These are phyloP conservation scores for Eupithecia abbreviata DNA, from an alignment of 2,888 invertebrate species.

Conservation along the genomic window DNA sequence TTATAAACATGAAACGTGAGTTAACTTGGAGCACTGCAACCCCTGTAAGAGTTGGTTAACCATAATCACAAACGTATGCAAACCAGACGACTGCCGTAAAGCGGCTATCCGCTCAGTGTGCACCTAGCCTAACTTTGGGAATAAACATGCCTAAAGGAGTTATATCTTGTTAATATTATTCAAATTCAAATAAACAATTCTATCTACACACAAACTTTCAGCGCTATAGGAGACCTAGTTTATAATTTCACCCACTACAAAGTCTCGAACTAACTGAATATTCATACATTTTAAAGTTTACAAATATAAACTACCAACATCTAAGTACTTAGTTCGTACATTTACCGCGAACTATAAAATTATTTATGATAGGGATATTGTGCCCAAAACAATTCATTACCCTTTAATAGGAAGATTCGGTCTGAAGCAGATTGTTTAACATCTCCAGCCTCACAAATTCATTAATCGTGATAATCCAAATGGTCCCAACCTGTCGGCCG, in stretches of 20 bases:
- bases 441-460: constrained; percentile 43
- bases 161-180: neutral
- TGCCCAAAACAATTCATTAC: constrained; percentile 33
- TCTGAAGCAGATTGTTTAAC: constrained; percentile 36
- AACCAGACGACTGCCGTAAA: too few species aligned
- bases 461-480: constrained; percentile 49
- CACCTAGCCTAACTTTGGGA: neutral
- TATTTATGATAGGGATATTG: constrained; percentile 17
- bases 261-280: constrained; percentile 18
- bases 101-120: too few species aligned
- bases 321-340: constrained; percentile 6
- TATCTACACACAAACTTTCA: neutral
- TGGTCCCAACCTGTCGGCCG: constrained; percentile 45
- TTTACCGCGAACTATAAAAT: constrained; percentile 8
- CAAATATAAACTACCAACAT: constrained; percentile 15
- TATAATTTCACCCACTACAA: constrained; percentile 3
- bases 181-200: neutral
- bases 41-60: too few species aligned
- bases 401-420: constrained; percentile 30
- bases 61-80: too few species aligned
- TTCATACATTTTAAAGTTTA: constrained; percentile 21
- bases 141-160: neutral
- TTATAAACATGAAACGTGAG: too few species aligned
- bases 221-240: neutral
- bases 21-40: too few species aligned